A percentile compares a stretch with the other conserved stretches of the same genome.
These are phyloP conservation scores for Rhogogaster chlorosoma DNA, from an alignment of 2,888 invertebrate genomes.

Conservation along the genomic window DNA sequence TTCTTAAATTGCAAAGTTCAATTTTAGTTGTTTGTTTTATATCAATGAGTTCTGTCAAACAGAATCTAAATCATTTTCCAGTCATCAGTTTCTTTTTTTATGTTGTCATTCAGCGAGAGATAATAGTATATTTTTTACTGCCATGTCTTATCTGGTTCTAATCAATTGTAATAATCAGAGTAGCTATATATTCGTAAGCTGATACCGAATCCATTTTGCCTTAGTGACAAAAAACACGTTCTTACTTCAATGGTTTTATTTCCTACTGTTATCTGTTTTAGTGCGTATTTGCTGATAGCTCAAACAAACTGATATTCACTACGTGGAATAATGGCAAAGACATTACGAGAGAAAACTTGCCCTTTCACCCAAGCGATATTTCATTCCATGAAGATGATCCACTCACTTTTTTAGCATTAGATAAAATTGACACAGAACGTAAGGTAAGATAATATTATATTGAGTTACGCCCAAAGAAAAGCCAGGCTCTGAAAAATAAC, in stretches of 20 bases:
- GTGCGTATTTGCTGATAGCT: constrained; percentile 92
- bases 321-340: constrained; percentile 87
- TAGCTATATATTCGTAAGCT: constrained; percentile 15
- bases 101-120: background rate
- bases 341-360: constrained; percentile 83
- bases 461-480: background rate
- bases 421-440: constrained; percentile 84
- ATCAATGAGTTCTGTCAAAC: background rate
- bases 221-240: background rate
- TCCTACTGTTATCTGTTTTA: constrained; percentile 76
- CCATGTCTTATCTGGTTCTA: constrained; percentile 5
- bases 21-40: background rate
- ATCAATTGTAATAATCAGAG: constrained; percentile 25
- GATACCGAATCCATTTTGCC: constrained; percentile 5
- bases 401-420: constrained; percentile 86
- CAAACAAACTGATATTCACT: constrained; percentile 87
- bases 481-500: background rate
- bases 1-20: background rate
- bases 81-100: background rate
- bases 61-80: background rate
- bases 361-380: constrained; percentile 89
- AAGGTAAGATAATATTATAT: constrained; percentile 78
- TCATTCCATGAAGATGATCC: constrained; percentile 87
- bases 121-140: background rate
- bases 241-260: constrained; percentile 41